Conservation (phyloP, 2,797 vertebrate species). For the Sus cebifrons region DNA sequence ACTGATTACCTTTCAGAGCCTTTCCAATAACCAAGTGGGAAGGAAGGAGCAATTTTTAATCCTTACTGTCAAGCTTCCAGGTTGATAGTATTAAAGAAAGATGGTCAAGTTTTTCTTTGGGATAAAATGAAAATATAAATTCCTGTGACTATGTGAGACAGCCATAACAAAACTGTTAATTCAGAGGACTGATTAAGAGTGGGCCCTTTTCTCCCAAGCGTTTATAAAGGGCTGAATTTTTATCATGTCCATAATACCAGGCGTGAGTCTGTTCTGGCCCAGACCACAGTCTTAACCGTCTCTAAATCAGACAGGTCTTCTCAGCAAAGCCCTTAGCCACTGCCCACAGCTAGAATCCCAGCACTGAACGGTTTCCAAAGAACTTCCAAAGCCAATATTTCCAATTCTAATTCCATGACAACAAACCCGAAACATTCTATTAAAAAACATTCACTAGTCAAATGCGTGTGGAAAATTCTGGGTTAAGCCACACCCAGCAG, state of each 20-base stretch:
- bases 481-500: neutral
- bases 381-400: neutral
- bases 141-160: constrained; percentile 80
- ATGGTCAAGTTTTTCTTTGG: constrained; percentile 88
- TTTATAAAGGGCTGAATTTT: constrained; percentile 65
- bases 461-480: neutral
- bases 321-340: neutral
- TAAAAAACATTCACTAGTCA: neutral
- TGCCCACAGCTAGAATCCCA: neutral
- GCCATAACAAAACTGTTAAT: constrained; percentile 84
- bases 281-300: constrained; percentile 56
- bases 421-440: constrained; percentile 24
- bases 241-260: constrained; percentile 65
- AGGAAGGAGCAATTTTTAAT: constrained; percentile 92
- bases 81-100: constrained; percentile 91
- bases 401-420: neutral
- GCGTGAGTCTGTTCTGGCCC: constrained; percentile 69
- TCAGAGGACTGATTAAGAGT: constrained; percentile 79
- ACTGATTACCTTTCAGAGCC: constrained; percentile 92
- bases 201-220: constrained; percentile 62
- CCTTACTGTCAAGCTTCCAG: constrained; percentile 91
- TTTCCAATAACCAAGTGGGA: constrained; percentile 92
- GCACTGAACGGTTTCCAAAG: neutral
- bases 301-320: constrained; percentile 53
- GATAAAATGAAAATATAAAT: constrained; percentile 89